Evolutionary conservation across 1,140 invertebrate species (phyloP), one percentile per base, ranked within the genome.

Genomic region (Drosophila insularis): DNA sequence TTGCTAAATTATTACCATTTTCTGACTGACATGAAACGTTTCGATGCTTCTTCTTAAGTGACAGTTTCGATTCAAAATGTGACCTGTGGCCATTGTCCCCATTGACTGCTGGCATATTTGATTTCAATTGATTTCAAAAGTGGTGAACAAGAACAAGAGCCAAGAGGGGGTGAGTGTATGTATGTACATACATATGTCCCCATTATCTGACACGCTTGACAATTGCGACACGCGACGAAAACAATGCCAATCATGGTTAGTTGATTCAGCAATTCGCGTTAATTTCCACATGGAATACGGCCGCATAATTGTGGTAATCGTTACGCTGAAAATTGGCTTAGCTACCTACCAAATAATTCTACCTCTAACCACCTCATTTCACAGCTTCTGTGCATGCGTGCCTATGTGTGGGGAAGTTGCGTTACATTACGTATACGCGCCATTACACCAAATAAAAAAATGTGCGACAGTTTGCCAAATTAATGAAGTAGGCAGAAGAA

Each of bases 1-100:
- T 87, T 87, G 76, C 84, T 87, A 74, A 89, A 87, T 87, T 89
- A 87, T 87, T 87, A 80, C 80, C 84, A 78, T 50, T 66, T 82
- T 62, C 55, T 56, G 70, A 19, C 68, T 69, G 82, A 84, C 76
- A 74, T 67, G 75, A 50, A 50, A 50, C 43, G 43, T 50, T 46
- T 59, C 80, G 62, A 10, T 37, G 35, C 43, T 50, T 50, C 80
- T 68, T 56, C 82, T 86, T 82, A 87, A 86, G 82, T 82, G 82
- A 84, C 84, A 77, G 70, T 50, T 66, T 68, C 76, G 63, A 79
- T 67, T 59, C 64, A 62, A 66, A 66, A 56, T 81, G 60, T 55
- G 61, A 63, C 65, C 66, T 60, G 61, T 32, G 46, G 55, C 37
- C 37, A 13, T 37, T 37, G 61, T 46, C 61, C 66, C 66, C 63